Evolutionary conservation across 2,797 vertebrate genomes (phyloP), one percentile per base, ranked within the genome.

Genomic region (Oceanodroma leucorhoa): DNA sequence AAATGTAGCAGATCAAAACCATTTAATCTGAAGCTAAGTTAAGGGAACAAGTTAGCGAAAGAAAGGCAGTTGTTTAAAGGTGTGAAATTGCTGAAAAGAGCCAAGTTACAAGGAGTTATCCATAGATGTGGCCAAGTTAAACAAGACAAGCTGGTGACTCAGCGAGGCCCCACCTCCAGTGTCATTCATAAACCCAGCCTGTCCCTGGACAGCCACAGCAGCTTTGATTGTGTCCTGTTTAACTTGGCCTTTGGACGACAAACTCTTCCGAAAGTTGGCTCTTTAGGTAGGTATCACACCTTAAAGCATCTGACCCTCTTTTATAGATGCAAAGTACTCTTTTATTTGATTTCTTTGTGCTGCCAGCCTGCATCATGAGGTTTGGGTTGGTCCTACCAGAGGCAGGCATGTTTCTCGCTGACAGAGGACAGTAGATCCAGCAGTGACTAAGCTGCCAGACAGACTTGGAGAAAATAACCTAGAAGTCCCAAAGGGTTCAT

Each of bases 1-100:
- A 92, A 86, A 90, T 20, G 29, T 65, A 91, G n/a, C 46, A 62
- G 69, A 81, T 51, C 65, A 78, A 92, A 95, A 15, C 24, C 18
- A 32, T 81, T 89, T 66, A 66, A 91, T 77, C n/a, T 80, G 53
- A 48, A 55, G 14, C 5, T 4, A 90, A 94, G 61, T 71, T 87
- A 83, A 83, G 45, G 65, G 78, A 67, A 81, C 0, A 14, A 93
- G 80, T 62, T 67, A 90, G 61, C 0, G 15, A 93, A 96, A 89
- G 77, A 90, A 72, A 90, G n/a, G 76, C 81, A 67, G 46, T 94
- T 93, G 58, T 87, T 93, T 80, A 66, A 88, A 95, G 57, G 94
- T 94, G 91, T 82, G 85, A 95, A 92, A 93, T 22, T 70, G 57
- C 43, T n/a, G 66, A 54, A 73, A 64, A 91, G 34, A 89, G 87